phyloP scores from a whole-genome alignment of 2,797 vertebrate genomes.

The Apodemus agrarius region DNA sequence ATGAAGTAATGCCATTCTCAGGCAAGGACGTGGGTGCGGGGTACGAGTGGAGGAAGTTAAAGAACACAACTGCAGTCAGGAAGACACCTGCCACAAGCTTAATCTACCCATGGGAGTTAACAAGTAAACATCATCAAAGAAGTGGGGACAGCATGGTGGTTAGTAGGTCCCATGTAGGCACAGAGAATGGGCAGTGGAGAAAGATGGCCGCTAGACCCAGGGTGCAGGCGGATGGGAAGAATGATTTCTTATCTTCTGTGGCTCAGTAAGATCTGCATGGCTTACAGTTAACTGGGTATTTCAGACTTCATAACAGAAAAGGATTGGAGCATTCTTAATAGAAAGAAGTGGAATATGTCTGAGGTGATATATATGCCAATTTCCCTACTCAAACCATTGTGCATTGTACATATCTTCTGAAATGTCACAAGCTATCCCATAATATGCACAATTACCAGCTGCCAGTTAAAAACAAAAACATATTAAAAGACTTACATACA shows the following conservation, averaged over 20 bases:
- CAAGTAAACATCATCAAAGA: neutral
- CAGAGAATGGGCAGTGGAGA: too few relatives aligned
- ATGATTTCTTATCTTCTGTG: neutral
- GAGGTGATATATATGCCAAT: neutral
- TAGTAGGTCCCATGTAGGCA: neutral
- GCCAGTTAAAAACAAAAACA: neutral
- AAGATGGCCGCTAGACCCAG: neutral
- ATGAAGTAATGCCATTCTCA: neutral
- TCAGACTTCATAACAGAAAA: neutral
- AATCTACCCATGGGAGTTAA: too few relatives aligned
- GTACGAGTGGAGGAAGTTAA: neutral
- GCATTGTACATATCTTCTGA: neutral
- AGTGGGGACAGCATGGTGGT: neutral
- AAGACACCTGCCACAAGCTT: neutral
- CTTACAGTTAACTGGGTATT: neutral
- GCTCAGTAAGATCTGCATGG: neutral
- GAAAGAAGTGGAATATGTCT: neutral
- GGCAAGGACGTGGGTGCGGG: neutral
- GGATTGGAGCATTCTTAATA: neutral
- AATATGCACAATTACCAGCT: neutral
- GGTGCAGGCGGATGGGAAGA: neutral
- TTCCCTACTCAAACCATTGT: neutral
- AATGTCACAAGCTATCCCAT: neutral
- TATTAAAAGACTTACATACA: neutral
- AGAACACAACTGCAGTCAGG: neutral